A percentile compares a stretch with the other conserved stretches of the same genome.
phyloP scores from a whole-genome alignment of 2,888 invertebrate species.

The Agelastica alni region DNA sequence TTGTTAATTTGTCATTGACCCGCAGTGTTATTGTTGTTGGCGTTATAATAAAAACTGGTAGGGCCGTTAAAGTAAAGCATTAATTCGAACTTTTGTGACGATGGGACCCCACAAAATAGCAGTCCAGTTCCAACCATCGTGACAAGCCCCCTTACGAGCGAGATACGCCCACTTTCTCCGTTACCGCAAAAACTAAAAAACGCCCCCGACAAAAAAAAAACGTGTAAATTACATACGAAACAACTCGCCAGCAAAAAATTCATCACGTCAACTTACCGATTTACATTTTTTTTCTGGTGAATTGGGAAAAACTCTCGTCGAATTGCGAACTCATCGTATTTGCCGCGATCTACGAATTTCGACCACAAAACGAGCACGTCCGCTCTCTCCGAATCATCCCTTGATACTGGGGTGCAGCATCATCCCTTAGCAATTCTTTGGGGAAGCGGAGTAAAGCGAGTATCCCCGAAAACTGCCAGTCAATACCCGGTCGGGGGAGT shows the following conservation, averaged over 20 bases:
- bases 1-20: too few species aligned
- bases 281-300: slow-evolving; percentile 42
- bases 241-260: background rate
- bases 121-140: slow-evolving; percentile 13
- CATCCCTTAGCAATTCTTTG: slow-evolving; percentile 50
- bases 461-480: slow-evolving; percentile 49
- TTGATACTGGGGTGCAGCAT: slow-evolving; percentile 54
- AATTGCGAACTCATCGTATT: slow-evolving; percentile 28
- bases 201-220: slow-evolving; percentile 2
- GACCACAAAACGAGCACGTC: slow-evolving; percentile 33
- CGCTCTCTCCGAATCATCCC: slow-evolving; percentile 47
- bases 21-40: too few species aligned
- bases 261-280: slow-evolving; percentile 37
- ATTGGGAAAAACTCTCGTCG: slow-evolving; percentile 20
- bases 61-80: too few species aligned
- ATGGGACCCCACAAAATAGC: slow-evolving; percentile 1
- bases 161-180: slow-evolving; percentile 48
- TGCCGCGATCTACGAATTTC: slow-evolving; percentile 36
- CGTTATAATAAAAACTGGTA: too few species aligned
- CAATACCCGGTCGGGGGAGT: slow-evolving; percentile 45
- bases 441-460: slow-evolving; percentile 46
- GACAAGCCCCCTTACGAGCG: slow-evolving; percentile 31
- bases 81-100: too few species aligned
- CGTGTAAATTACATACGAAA: background rate
- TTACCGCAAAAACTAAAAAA: background rate